Evolutionary conservation across 92 coral and sea anemone species (phyloP), one percentile per base, ranked within the genome.

Genomic region (Porites evermanni): DNA sequence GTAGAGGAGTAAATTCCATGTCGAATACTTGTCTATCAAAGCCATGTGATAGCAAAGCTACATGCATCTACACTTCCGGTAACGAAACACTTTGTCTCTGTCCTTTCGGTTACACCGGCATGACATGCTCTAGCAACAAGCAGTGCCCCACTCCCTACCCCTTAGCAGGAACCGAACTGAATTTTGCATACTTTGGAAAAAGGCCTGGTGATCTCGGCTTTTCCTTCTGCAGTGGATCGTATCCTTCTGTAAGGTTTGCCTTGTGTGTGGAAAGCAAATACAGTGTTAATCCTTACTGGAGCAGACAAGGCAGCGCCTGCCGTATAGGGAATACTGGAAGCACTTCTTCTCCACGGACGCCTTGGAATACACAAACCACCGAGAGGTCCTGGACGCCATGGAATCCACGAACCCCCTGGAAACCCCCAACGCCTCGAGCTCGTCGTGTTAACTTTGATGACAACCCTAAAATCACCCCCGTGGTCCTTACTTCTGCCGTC

Each of bases 81-180:
- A 94, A 94, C 58, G 97, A 94, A 84, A 94, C 94, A 0, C 77
- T 94, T 12, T 94, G 97, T 75, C 72, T 91, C 29, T 94, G 97
- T 67, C 2, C 84, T 58, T 20, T 80, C 7, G 86, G 85, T 1
- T 91, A 89, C 75, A 72, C 77, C 14, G 97, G 94, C 6, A 67
- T 26, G 29, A 59, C 53, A 7, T 94, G 97, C 52, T 75, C 84
- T 7, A 79, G 12, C 24, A 79, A 64, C 21, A 89, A 86, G 13
- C 73, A 70, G 23, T 94, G 97, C 63, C 68, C 86, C 0, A 26
- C 21, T 20, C 94, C 83, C 3, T 12, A 12, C 17, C 71, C 78
- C 23, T 47, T 53, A 29, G n/a, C 19, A 2, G 72, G 70, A 12
- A 77, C 75, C 24, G 90, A 85, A 47, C 24, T 66, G 1, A 73